Percentiles rank a stretch among this genome's conserved stretches.
Conservation (phyloP, 1,140 invertebrate genomes). For the Propsilocerus akamusi region DNA sequence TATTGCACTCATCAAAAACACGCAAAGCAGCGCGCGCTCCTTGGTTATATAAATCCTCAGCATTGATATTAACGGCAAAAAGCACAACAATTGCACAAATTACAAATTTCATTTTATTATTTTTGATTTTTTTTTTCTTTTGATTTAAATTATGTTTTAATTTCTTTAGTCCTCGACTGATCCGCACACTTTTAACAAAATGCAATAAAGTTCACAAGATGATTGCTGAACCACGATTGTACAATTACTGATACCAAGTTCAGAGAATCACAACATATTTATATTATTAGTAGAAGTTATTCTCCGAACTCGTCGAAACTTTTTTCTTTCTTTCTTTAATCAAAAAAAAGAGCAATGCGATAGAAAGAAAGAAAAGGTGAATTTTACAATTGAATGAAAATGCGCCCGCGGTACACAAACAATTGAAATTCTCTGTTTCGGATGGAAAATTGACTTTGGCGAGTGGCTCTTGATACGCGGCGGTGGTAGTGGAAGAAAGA, state of each 20-base stretch:
- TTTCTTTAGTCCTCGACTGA: background rate
- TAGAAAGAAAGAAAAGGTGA: background rate
- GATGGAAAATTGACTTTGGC: too few relatives aligned
- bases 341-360: background rate
- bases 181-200: background rate
- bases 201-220: slow-evolving; percentile 4
- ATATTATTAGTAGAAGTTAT: slow-evolving; percentile 3
- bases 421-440: too few relatives aligned
- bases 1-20: slow-evolving; percentile 41
- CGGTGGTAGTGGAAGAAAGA: too few relatives aligned
- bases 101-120: slow-evolving; percentile 1
- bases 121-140: slow-evolving; percentile 1
- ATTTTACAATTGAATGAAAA: slow-evolving; percentile 2
- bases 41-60: slow-evolving; percentile 20
- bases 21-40: slow-evolving; percentile 32
- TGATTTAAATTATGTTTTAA: background rate
- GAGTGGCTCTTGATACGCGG: too few relatives aligned
- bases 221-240: slow-evolving; percentile 5
- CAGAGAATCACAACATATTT: background rate
- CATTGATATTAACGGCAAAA: background rate
- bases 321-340: too few relatives aligned
- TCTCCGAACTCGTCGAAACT: too few relatives aligned
- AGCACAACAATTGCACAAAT: slow-evolving; percentile 1
- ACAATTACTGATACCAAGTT: slow-evolving; percentile 2
- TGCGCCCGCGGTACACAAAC: background rate